phyloP scores from a whole-genome alignment of 2,797 vertebrate species.

The Amblyraja radiata region DNA sequence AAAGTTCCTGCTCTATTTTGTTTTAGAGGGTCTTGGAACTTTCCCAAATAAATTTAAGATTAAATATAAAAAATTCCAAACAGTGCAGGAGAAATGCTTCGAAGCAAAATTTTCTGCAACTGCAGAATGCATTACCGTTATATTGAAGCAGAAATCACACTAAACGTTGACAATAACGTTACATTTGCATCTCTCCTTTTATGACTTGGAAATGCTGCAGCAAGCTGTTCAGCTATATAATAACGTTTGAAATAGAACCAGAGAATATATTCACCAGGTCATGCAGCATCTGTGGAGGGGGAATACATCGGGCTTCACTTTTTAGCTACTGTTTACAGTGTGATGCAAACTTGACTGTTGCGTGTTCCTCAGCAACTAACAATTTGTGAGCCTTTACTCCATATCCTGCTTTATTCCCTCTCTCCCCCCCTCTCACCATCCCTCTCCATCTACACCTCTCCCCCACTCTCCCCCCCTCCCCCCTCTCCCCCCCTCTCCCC shows the following conservation, averaged over 20 bases:
- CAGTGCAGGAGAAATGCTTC: neutral
- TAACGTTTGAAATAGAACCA: neutral
- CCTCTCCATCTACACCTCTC: too few species aligned
- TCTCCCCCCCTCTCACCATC: too few species aligned
- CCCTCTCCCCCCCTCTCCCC: too few species aligned
- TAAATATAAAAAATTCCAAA: neutral
- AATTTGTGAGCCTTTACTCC: too few species aligned
- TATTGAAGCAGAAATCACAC: neutral
- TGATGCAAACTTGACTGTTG: neutral
- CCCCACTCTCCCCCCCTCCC: too few species aligned
- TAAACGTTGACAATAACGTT: neutral
- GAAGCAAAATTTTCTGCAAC: neutral
- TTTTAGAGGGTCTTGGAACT: too few species aligned
- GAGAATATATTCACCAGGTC: neutral
- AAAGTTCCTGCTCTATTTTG: too few species aligned
- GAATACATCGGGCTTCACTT: neutral
- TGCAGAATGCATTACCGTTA: neutral
- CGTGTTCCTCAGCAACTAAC: too few species aligned
- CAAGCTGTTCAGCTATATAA: neutral
- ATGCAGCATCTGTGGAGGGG: neutral
- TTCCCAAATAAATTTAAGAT: too few species aligned
- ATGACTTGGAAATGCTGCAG: neutral
- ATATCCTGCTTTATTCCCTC: too few species aligned
- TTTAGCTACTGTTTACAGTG: neutral
- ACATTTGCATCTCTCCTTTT: neutral